Conservation (phyloP, 2,797 vertebrate species). For the Stomatorhinus walkeri region DNA sequence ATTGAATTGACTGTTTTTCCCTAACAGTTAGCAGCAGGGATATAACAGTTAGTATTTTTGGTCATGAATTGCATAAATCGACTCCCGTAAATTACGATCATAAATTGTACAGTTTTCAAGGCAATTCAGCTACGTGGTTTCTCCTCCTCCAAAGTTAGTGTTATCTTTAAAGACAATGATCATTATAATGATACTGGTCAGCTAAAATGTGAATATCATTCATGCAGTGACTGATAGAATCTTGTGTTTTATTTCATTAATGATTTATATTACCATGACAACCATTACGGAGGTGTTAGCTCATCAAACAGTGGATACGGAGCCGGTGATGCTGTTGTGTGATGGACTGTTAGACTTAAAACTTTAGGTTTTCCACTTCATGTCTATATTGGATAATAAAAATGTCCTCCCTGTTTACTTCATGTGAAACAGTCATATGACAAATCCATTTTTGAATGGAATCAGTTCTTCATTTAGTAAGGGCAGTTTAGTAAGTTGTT, state of each 20-base stretch:
- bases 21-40: background rate
- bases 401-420: background rate
- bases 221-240: conserved; percentile 53
- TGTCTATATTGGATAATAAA: background rate
- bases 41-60: background rate
- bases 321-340: conserved; percentile 83
- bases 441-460: background rate
- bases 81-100: background rate
- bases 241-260: conserved; percentile 70
- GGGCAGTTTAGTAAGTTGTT: background rate
- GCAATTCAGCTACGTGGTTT: background rate
- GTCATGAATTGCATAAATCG: background rate
- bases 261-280: conserved; percentile 79
- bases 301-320: conserved; percentile 82
- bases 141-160: background rate
- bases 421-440: background rate
- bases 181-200: background rate
- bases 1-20: background rate
- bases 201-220: conserved; percentile 4
- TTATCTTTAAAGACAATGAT: background rate
- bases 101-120: background rate
- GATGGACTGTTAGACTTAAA: conserved; percentile 28
- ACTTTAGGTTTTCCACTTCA: background rate
- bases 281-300: conserved; percentile 77
- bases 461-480: background rate